A percentile compares a stretch with the other conserved stretches of the same genome.
phyloP scores from a whole-genome alignment of 1,140 invertebrate species.

The Scaptomyza hsui region DNA sequence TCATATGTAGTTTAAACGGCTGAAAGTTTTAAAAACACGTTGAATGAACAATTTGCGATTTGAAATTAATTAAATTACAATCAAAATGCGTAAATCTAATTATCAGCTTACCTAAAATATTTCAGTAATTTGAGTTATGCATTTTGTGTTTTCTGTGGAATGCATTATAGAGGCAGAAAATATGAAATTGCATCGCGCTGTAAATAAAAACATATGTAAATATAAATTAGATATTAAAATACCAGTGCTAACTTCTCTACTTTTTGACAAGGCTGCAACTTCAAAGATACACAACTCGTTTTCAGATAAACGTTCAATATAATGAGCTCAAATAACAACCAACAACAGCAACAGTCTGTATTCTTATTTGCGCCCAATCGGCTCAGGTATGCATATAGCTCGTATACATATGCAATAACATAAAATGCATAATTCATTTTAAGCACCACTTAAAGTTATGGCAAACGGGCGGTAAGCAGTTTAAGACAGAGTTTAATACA shows the following conservation, averaged over 20 bases:
- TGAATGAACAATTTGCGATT: slow-evolving; percentile 15
- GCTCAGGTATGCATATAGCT: background rate
- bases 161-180: slow-evolving; percentile 42
- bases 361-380: slow-evolving; percentile 34
- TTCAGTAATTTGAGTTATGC: too few relatives aligned
- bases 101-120: slow-evolving; percentile 6
- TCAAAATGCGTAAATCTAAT: slow-evolving; percentile 10
- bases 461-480: slow-evolving; percentile 63
- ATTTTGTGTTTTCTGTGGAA: background rate
- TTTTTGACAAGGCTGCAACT: too few relatives aligned
- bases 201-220: slow-evolving; percentile 10
- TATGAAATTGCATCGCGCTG: slow-evolving; percentile 38
- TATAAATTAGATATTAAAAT: background rate
- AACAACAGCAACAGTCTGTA: slow-evolving; percentile 44
- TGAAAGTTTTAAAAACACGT: background rate
- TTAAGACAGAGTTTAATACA: slow-evolving; percentile 74
- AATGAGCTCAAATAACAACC: slow-evolving; percentile 55
- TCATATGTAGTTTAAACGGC: slow-evolving; percentile 19
- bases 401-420: slow-evolving; percentile 44
- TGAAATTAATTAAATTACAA: slow-evolving; percentile 23
- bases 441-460: slow-evolving; percentile 79
- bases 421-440: slow-evolving; percentile 78
- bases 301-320: slow-evolving; percentile 54
- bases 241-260: too few relatives aligned
- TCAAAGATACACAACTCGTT: background rate